Conservation (phyloP, 2,888 invertebrate species). For the Mythimna vitellina region DNA sequence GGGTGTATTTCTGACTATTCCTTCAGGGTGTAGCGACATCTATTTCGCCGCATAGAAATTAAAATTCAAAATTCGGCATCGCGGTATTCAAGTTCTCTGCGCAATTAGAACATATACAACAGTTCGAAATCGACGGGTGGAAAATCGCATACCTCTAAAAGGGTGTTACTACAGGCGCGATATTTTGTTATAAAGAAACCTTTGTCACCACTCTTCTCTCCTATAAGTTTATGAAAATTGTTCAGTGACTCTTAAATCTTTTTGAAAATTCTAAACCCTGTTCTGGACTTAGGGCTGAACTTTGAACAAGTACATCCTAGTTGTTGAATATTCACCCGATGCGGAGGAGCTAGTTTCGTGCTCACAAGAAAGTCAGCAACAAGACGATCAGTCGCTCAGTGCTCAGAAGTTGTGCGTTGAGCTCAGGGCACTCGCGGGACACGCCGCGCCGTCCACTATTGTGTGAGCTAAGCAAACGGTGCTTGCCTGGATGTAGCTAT, state of each 20-base stretch:
- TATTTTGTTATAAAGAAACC: no score
- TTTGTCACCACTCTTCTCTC: background rate
- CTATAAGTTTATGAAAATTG: background rate
- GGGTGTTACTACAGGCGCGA: no score
- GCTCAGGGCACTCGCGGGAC: constrained; percentile 17
- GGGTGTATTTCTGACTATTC: no score
- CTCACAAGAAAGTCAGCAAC: constrained; percentile 26
- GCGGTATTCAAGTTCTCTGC: no score
- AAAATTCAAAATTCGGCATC: no score
- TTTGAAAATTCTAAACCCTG: background rate
- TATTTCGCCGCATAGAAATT: no score
- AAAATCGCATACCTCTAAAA: no score
- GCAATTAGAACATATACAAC: no score
- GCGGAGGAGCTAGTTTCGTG: constrained; percentile 29
- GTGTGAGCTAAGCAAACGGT: constrained; percentile 8
- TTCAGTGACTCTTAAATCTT: no score
- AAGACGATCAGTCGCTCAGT: constrained; percentile 1
- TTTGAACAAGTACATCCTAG: constrained; percentile 11
- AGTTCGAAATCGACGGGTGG: no score
- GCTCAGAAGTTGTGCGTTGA: constrained; percentile 33
- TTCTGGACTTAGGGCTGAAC: constrained; percentile 4
- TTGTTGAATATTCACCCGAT: constrained; percentile 20
- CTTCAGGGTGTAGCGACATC: no score
- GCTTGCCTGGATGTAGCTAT: constrained; percentile 4
- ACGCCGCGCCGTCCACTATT: constrained; percentile 22